Conservation (phyloP, 2,888 invertebrate genomes). For the Suillia variegata region DNA sequence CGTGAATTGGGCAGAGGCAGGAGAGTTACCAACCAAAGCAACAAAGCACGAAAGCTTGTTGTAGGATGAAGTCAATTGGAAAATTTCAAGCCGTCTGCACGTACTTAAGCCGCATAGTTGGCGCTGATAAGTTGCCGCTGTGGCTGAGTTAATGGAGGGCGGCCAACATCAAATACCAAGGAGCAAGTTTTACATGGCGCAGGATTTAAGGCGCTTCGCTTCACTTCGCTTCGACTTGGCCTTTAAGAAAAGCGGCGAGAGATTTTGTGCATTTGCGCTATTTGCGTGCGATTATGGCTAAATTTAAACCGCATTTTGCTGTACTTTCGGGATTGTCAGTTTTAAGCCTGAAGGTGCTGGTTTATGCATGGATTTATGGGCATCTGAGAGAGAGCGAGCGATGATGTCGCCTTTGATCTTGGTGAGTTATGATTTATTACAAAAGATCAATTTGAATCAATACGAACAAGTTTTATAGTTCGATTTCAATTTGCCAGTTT, state of each 20-base stretch:
- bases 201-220: background rate
- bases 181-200: background rate
- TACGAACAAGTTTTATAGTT: too few relatives aligned
- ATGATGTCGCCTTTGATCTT: background rate
- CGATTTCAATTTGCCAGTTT: too few relatives aligned
- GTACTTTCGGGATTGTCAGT: background rate
- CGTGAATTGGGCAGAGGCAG: background rate
- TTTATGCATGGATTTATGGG: background rate
- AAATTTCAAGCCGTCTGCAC: conserved; percentile 10
- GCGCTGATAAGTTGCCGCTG: conserved; percentile 50
- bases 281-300: conserved; percentile 2
- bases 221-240: background rate
- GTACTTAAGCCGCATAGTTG: conserved; percentile 26
- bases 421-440: background rate
- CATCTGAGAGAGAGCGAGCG: background rate
- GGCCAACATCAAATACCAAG: background rate
- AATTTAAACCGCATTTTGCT: background rate
- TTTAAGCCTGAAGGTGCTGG: background rate
- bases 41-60: background rate
- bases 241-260: too few relatives aligned
- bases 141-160: conserved; percentile 32
- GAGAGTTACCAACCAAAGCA: background rate
- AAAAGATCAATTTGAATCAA: too few relatives aligned
- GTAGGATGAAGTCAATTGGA: conserved; percentile 32
- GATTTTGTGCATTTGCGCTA: background rate